A percentile compares a stretch with the other conserved stretches of the same genome.
These are phyloP conservation scores for Hydrozoanthus gracilis DNA, from an alignment of 92 coral and sea anemone genomes.

Conservation along the genomic window DNA sequence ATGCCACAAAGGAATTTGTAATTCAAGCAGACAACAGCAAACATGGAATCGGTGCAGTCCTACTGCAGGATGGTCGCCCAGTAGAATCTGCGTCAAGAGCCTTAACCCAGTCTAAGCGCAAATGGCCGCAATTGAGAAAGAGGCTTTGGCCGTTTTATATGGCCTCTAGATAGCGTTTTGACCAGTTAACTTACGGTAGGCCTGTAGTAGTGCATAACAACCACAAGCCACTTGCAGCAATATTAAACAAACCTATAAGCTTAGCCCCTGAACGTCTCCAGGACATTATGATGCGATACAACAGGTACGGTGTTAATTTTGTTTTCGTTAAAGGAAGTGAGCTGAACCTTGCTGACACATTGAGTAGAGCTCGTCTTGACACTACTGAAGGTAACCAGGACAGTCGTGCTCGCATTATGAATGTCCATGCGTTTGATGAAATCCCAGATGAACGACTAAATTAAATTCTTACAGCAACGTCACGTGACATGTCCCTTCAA, in stretches of 20 bases:
- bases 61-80: conserved; percentile 45
- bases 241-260: conserved; percentile 57
- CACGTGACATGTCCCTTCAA: background rate
- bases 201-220: conserved; percentile 4
- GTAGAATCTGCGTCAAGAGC: background rate
- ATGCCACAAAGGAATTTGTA: conserved; percentile 27
- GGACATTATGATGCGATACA: conserved; percentile 8
- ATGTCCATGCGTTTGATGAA: conserved; percentile 46
- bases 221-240: conserved; percentile 35
- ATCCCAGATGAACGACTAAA: conserved; percentile 47
- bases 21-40: too few species aligned
- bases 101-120: conserved; percentile 50
- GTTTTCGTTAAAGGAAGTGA: background rate
- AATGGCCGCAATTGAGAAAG: conserved; percentile 70
- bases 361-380: conserved; percentile 53
- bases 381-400: too few species aligned
- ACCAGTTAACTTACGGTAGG: conserved; percentile 63
- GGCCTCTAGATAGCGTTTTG: conserved; percentile 59
- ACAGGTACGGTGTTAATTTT: conserved; percentile 58
- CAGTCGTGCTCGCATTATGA: too few species aligned
- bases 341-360: conserved; percentile 6
- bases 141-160: conserved; percentile 58
- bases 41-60: too few species aligned
- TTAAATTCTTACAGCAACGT: conserved; percentile 53
- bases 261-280: conserved; percentile 56